A percentile compares a stretch with the other conserved stretches of the same genome.
phyloP scores from a whole-genome alignment of 2,797 vertebrate genomes.

The Leuciscus waleckii region DNA sequence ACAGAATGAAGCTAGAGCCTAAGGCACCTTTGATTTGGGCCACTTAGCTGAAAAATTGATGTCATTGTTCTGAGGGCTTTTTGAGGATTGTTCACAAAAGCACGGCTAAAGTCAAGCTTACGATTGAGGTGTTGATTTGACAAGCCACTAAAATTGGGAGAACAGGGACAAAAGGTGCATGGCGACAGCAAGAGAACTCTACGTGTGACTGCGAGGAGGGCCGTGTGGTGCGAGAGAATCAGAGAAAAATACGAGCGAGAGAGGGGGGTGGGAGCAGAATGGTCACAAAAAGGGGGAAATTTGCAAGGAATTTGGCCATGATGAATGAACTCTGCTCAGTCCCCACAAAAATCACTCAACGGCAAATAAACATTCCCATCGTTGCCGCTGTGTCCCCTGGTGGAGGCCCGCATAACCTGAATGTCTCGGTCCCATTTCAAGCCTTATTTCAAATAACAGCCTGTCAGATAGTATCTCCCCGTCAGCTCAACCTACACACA shows the following conservation, averaged over 20 bases:
- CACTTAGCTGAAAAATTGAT: slow-evolving; percentile 58
- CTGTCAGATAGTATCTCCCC: slow-evolving; percentile 61
- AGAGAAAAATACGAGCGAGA: slow-evolving; percentile 14
- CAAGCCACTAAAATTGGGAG: slow-evolving; percentile 37
- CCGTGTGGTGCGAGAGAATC: slow-evolving; percentile 28
- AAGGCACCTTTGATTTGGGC: slow-evolving; percentile 56
- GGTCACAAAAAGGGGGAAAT: slow-evolving; percentile 19
- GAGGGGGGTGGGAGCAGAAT: slow-evolving; percentile 4
- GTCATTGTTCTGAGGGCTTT: slow-evolving; percentile 52
- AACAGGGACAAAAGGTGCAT: slow-evolving; percentile 51
- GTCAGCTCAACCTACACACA: slow-evolving; percentile 57
- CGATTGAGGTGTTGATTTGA: slow-evolving; percentile 51
- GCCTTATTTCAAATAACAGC: slow-evolving; percentile 56
- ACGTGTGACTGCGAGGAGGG: slow-evolving; percentile 1
- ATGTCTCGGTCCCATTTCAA: slow-evolving; percentile 54
- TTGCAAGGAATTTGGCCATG: slow-evolving; percentile 55
- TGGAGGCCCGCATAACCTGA: slow-evolving; percentile 53
- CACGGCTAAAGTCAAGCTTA: slow-evolving; percentile 53
- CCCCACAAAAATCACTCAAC: slow-evolving; percentile 55
- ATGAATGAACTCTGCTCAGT: slow-evolving; percentile 49
- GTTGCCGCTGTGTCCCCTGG: slow-evolving; percentile 55
- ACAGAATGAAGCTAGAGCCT: slow-evolving; percentile 47
- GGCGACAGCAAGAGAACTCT: slow-evolving; percentile 37
- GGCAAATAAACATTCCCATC: slow-evolving; percentile 60
- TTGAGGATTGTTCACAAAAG: slow-evolving; percentile 53